These are phyloP conservation scores for Poecilia velifera DNA, from an alignment of 2,797 vertebrate species.

Conservation along the genomic window DNA sequence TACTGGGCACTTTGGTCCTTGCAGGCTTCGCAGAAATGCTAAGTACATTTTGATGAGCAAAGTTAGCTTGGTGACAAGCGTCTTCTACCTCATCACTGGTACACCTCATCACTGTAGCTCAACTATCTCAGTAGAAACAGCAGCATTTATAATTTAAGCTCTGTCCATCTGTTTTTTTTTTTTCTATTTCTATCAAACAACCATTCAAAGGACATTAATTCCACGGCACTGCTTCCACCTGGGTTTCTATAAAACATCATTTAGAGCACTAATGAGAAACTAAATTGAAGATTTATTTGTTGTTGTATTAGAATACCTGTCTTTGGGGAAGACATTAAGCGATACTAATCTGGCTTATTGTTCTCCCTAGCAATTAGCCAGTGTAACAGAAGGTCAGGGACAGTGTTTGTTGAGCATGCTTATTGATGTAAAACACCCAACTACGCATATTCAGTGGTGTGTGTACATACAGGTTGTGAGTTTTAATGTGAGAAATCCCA, in stretches of 20 bases:
- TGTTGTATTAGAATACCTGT: conserved; percentile 65
- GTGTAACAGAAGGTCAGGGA: conserved; percentile 49
- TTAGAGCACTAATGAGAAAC: conserved; percentile 68
- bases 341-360: conserved; percentile 75
- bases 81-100: conserved; percentile 74
- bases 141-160: conserved; percentile 51
- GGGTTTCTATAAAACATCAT: conserved; percentile 55
- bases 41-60: conserved; percentile 53
- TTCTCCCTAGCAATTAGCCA: conserved; percentile 68
- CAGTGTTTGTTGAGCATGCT: conserved; percentile 45
- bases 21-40: conserved; percentile 55
- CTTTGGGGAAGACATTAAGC: conserved; percentile 62
- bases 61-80: conserved; percentile 65
- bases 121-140: conserved; percentile 60
- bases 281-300: conserved; percentile 68
- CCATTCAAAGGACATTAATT: conserved; percentile 67
- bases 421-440: conserved; percentile 66
- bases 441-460: conserved; percentile 48
- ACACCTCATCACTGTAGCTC: conserved; percentile 53
- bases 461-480: conserved; percentile 39
- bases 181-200: conserved; percentile 69
- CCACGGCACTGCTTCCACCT: conserved; percentile 49
- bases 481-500: conserved; percentile 30
- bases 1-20: conserved; percentile 75
- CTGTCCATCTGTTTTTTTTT: conserved; percentile 24